phyloP scores from a whole-genome alignment of 2,113 vertebrate genomes.

The Ploceus nigricollis region DNA sequence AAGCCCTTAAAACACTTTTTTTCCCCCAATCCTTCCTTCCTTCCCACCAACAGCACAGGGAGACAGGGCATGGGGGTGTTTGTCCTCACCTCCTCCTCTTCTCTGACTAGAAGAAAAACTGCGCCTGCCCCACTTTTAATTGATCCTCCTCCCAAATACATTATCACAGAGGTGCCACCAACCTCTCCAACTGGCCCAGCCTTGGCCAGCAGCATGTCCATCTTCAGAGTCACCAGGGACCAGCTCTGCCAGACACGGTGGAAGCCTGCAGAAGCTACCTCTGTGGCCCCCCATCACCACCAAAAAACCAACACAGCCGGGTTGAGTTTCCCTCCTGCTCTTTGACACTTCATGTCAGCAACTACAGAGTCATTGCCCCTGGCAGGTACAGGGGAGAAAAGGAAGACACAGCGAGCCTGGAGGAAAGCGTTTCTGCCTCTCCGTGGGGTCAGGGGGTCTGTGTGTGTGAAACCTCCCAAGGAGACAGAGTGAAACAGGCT shows the following conservation, averaged over 20 bases:
- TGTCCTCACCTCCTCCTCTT: background rate
- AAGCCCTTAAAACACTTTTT: background rate
- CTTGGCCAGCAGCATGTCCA: background rate
- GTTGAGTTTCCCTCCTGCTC: background rate
- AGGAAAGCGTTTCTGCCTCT: background rate
- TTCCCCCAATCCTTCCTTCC: background rate
- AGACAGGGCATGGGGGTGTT: background rate
- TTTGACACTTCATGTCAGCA: background rate
- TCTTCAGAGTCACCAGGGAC: background rate
- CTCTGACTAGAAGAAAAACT: background rate
- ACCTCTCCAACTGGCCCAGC: background rate
- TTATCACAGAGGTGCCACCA: background rate
- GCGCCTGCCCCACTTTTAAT: background rate
- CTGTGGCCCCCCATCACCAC: background rate
- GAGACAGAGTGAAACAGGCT: background rate
- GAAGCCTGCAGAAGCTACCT: background rate
- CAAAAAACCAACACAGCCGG: background rate
- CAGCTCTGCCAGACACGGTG: background rate
- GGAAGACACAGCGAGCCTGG: background rate
- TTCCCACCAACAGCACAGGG: background rate
- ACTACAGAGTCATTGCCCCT: background rate
- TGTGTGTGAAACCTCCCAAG: background rate
- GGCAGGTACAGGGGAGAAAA: background rate
- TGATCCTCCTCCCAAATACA: background rate
- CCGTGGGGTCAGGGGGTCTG: fast-evolving